These are phyloP conservation scores for Pachyramphus minor DNA, from an alignment of 2,113 vertebrate species.

Conservation along the genomic window DNA sequence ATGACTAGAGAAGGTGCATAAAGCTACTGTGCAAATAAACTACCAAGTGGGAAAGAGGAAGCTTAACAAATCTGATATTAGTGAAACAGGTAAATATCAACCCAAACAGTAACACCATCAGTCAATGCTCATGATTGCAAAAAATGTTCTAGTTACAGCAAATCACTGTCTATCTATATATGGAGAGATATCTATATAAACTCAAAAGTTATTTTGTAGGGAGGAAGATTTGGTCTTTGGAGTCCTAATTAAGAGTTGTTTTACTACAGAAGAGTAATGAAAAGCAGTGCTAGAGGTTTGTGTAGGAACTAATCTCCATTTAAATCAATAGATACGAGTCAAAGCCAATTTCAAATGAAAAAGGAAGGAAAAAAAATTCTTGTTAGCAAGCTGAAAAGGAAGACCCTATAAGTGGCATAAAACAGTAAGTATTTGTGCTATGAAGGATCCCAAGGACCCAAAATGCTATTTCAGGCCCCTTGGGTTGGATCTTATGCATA, in stretches of 20 bases:
- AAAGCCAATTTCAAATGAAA: not conserved
- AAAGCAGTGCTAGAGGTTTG: not conserved
- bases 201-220: not conserved
- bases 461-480: not conserved
- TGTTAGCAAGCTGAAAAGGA: not conserved
- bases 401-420: not conserved
- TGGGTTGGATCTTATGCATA: not conserved
- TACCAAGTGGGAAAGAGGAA: not conserved
- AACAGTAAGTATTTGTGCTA: not conserved
- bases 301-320: not conserved
- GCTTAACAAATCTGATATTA: not conserved
- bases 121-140: not conserved
- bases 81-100: not conserved
- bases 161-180: not conserved
- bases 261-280: not conserved
- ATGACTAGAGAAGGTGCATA: not conserved
- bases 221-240: not conserved
- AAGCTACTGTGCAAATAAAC: not conserved
- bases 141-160: not conserved
- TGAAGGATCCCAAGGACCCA: not conserved
- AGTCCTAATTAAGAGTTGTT: constrained; percentile 21
- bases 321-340: not conserved
- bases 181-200: not conserved
- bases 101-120: not conserved
- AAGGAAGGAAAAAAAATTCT: not conserved